Evolutionary conservation across 2,113 vertebrate genomes (phyloP), one percentile per base, ranked within the genome.

Genomic region (Hippopotamus amphibius): DNA sequence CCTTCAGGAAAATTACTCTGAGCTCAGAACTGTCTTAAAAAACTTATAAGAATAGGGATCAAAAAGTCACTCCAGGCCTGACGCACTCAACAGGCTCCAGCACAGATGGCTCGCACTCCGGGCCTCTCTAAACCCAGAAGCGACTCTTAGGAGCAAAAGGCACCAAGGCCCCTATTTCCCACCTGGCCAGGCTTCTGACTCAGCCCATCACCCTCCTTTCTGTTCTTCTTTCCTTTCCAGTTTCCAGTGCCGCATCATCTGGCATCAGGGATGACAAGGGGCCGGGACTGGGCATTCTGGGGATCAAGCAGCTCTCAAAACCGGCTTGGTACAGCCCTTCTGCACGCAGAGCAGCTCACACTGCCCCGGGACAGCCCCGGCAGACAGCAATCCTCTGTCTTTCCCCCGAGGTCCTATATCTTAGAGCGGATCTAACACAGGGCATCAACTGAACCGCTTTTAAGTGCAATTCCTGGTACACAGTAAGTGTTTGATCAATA

Each of bases 1-100:
- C n/a, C 82, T 93, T 96, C 13, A 92, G 81, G 43, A 97, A 93
- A 88, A 93, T 77, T 85, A 81, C 50, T 81, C 24, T 87, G 59
- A 92, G 19, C 61, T 88, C 71, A 90, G 53, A 92, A 91, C 48
- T 87, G 50, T 55, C 74, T 89, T 91, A 82, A 87, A 59, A 53
- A 93, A 94, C 15, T 91, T 57, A 21, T 5, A 61, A 88, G 24
- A 37, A 77, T 12, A 68, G 55, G 63, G 13, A 83, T 72, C 21
- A 72, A 83, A 95, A 89, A 74, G 53, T 66, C 24, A 72, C 22
- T 68, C 33, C 33, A 80, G 68, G 26, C 37, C 53, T 28, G 33
- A 50, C 41, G 50, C 53, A 12, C 28, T 28, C 66, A 53, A 66
- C 1, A 8, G 26, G 43, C 59, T 92, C 61, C 24, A 21, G 83